Evolutionary conservation across 2,888 invertebrate genomes (phyloP).

Genomic region (Volucella bombylans): DNA sequence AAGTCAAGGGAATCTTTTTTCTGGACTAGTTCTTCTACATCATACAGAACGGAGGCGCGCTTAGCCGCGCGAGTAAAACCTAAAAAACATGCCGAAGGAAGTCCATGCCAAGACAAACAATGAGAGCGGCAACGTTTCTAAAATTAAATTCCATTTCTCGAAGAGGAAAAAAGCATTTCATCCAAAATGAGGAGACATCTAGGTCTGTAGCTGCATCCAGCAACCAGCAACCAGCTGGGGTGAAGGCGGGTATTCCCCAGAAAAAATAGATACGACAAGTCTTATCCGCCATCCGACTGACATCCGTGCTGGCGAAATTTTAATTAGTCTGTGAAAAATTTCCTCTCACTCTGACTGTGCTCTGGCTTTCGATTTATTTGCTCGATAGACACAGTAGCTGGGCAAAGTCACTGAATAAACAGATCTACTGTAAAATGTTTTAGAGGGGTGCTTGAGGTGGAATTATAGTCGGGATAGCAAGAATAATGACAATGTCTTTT

Average conservation of each 20-base stretch:
- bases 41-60: slow-evolving; percentile 1
- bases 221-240: slow-evolving; percentile 18
- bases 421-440: slow-evolving; percentile 36
- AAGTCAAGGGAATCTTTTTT: background rate
- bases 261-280: slow-evolving; percentile 22
- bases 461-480: slow-evolving; percentile 29
- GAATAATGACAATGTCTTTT: background rate
- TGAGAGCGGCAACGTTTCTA: slow-evolving; percentile 59
- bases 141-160: slow-evolving; percentile 68
- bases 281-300: slow-evolving; percentile 43
- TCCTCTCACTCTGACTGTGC: background rate
- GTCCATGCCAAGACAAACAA: slow-evolving; percentile 70
- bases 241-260: background rate
- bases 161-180: slow-evolving; percentile 12
- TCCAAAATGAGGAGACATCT: slow-evolving; percentile 8
- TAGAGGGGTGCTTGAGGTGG: background rate
- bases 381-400: slow-evolving; percentile 33
- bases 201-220: background rate
- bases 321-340: slow-evolving; percentile 72
- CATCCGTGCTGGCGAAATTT: slow-evolving; percentile 63
- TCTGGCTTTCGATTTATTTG: slow-evolving; percentile 45
- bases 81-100: slow-evolving; percentile 25
- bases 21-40: slow-evolving; percentile 9
- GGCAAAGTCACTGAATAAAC: slow-evolving; percentile 61
- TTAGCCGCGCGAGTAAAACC: background rate